Base-by-base conservation (phyloP, 2,797 vertebrate genomes). In the Danio jaintianensis region DNA sequence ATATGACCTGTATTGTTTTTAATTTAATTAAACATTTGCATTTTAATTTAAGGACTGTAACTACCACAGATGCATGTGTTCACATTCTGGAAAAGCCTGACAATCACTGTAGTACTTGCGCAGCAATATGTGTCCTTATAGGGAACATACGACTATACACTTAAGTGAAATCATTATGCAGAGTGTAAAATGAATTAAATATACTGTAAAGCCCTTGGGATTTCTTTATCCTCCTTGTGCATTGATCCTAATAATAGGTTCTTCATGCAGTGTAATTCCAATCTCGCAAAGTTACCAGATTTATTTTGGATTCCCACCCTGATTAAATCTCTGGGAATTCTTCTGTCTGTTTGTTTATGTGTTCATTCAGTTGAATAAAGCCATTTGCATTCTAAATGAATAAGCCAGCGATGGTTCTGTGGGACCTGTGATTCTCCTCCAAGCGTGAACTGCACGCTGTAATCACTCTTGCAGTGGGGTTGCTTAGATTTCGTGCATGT, bases 381-480 rank as follows among this genome's bases (percentile, higher is more conserved):
- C 43, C 48, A 82, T 85, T 83, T 86, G 80, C 82, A 87, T 85
- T 81, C 85, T 81, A 79, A 81, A 79, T 79, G 80, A 85, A 85
- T 85, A 84, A 86, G 81, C 80, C 82, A 85, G 64, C 83, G 82
- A 79, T 52, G 71, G 47, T 71, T 83, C 59, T 45, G 47, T 75
- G 58, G 75, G 84, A 85, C 74, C 59, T 63, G 77, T 72, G 81
- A 78, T 81, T 69, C 76, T 62, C 67, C 8, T 38, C 36, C 63
- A 74, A 50, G 81, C 71, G 45, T 83, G 84, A 70, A 56, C 74
- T 76, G 68, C 6, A 68, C 22, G 68, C 78, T 79, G 66, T 86
- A 84, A 84, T 83, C 75, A 83, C 67, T 64, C 72, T 74, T 71
- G 63, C 70, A 68, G 74, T 45, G 61, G 82, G 66, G 64, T 67